Conservation (phyloP, 1,140 invertebrate genomes). For the Drosophila insularis region DNA sequence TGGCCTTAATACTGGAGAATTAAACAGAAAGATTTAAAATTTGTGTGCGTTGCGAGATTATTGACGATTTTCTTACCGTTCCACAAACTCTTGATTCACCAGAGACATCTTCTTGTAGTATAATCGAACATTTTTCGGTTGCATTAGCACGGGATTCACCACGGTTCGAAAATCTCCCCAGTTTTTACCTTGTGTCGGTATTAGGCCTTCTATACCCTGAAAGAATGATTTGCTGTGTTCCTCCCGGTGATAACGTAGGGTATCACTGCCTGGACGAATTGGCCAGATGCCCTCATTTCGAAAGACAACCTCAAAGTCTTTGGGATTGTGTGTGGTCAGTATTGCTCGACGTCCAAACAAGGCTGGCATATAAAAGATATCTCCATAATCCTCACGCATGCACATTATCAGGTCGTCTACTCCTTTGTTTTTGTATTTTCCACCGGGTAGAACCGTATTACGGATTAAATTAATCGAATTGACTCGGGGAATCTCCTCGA, state of each 20-base stretch:
- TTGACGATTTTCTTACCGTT: conserved; percentile 22
- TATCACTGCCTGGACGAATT: conserved; percentile 51
- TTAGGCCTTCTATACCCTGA: conserved; percentile 55
- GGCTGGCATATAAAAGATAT: conserved; percentile 52
- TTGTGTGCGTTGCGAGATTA: background rate
- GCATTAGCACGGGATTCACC: conserved; percentile 83
- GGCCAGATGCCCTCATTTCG: conserved; percentile 77
- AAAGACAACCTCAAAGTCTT: conserved; percentile 67
- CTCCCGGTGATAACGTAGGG: conserved; percentile 60
- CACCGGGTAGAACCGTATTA: conserved; percentile 62
- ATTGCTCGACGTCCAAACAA: conserved; percentile 52
- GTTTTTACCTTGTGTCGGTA: conserved; percentile 54
- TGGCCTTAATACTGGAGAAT: conserved; percentile 82
- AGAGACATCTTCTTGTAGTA: conserved; percentile 82
- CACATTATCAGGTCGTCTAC: conserved; percentile 29
- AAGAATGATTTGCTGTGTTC: conserved; percentile 58
- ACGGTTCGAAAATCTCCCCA: conserved; percentile 68
- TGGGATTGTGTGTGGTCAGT: conserved; percentile 57
- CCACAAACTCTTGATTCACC: conserved; percentile 80
- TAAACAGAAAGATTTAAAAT: conserved; percentile 31
- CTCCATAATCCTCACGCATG: conserved; percentile 49
- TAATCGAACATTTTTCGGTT: conserved; percentile 83
- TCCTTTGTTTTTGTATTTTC: conserved; percentile 62
- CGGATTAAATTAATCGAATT: conserved; percentile 22
- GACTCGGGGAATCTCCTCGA: conserved; percentile 33